Evolutionary conservation across 2,888 invertebrate species (phyloP).

Genomic region (Troilus luridus): DNA sequence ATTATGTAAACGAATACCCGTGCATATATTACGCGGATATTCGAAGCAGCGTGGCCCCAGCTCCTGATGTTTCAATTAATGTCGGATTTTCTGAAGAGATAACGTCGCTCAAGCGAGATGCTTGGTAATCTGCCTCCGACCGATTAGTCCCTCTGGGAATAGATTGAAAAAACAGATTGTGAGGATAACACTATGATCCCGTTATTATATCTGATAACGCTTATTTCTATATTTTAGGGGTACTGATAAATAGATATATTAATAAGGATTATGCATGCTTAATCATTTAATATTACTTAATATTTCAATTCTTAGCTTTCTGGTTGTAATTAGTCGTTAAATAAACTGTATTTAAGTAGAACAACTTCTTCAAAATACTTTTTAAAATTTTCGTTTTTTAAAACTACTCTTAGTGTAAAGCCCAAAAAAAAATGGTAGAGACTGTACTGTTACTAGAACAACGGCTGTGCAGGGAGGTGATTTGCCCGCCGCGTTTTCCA

Average conservation of each 20-base stretch:
- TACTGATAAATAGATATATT: background rate
- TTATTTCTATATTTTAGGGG: background rate
- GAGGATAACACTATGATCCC: background rate
- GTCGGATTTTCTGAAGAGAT: conserved; percentile 14
- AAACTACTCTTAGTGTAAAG: too few species aligned
- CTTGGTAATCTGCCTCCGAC: background rate
- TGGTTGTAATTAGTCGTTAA: too few species aligned
- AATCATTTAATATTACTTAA: background rate
- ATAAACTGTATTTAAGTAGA: too few species aligned
- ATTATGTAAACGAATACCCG: background rate
- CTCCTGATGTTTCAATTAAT: conserved; percentile 13
- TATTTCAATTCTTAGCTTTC: background rate
- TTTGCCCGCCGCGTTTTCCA: too few species aligned
- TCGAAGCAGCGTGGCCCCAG: background rate
- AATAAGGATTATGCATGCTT: background rate
- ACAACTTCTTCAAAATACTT: too few species aligned
- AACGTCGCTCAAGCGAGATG: background rate
- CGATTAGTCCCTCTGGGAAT: background rate
- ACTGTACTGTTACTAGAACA: too few species aligned
- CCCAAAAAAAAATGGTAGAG: too few species aligned
- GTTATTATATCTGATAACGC: background rate
- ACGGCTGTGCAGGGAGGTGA: too few species aligned
- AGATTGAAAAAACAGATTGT: conserved; percentile 3
- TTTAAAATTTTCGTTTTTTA: too few species aligned
- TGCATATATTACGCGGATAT: background rate